Percentiles rank a stretch among this genome's conserved stretches.
Conservation (phyloP, 1,140 invertebrate genomes). For the Cherax quadricarinatus region DNA sequence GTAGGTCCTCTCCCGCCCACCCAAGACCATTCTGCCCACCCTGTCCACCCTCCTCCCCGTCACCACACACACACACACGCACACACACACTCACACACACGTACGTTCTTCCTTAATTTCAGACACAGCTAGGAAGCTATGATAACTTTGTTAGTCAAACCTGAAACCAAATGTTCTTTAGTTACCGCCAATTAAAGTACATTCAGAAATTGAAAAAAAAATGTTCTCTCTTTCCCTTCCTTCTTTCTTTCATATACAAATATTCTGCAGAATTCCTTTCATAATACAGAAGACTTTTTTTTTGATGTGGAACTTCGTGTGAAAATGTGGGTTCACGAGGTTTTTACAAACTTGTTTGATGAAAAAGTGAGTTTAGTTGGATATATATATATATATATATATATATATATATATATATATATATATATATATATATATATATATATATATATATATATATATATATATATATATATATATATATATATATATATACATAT, state of each 20-base stretch:
- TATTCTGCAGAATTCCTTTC: slow-evolving; percentile 12
- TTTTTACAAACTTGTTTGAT: slow-evolving; percentile 1
- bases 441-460: slow-evolving; percentile 16
- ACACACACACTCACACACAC: background rate
- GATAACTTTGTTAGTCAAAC: background rate
- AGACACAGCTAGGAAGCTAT: background rate
- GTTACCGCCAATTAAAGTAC: background rate
- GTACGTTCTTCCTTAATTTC: background rate
- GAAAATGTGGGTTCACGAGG: slow-evolving; percentile 1
- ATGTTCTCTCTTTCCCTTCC: background rate
- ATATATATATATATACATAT: slow-evolving; percentile 9
- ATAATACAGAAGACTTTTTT: background rate
- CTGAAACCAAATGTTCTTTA: background rate
- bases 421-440: slow-evolving; percentile 27
- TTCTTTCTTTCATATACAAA: too few species aligned
- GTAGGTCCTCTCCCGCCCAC: background rate
- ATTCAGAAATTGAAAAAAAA: slow-evolving; percentile 12
- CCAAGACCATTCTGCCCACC: background rate
- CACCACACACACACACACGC: background rate
- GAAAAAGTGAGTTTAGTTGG: background rate
- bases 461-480: slow-evolving; percentile 7
- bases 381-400: background rate
- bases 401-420: slow-evolving; percentile 1
- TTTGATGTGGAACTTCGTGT: background rate
- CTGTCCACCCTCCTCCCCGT: background rate